Evolutionary conservation across 2,113 vertebrate species (phyloP), one percentile per base, ranked within the genome.

Genomic region (Blennius ocellaris): DNA sequence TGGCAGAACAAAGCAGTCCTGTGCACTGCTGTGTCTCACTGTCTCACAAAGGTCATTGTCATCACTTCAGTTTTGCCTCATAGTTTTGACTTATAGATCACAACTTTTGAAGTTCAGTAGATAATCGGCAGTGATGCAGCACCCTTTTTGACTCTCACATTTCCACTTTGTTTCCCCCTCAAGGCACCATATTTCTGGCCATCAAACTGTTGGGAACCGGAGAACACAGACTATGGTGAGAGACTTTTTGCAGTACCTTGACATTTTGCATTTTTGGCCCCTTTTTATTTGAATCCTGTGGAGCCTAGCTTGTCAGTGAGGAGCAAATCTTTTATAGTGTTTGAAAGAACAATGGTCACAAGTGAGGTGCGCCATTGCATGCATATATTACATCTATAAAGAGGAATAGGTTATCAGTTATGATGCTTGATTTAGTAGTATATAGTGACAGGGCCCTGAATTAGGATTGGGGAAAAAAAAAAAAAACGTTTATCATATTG

Each of bases 141-240:
- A 36, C 58, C 21, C 2, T 21, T 38, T 39, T 7, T 41, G 39
- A 53, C 8, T 64, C 16, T 49, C 16, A 39, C 37, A 54, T 55
- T 78, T 51, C 30, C 9, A 12, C 38, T 62, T 44, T 58, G 5
- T 59, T 64, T 74, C 36, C 3, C 36, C 52, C 73, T 2, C 74
- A 87, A 98, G 97, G 96, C 97, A 50, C 97, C 97, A 0, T 92
- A 92, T 70, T 92, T 92, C 79, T 92, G 91, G 91, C 88, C 87
- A 0, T 92, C 91, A 21, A 84, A 92, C 81, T 89, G 91, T 7
- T 92, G 91, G 91, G 91, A 92, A 67, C 91, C 91, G 4, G 91
- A 92, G 82, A 92, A 92, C 88, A 92, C 91, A 11, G 91, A 92
- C 71, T 92, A 92, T 7, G 91, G 91, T 92, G 74, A 87, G 81